phyloP scores from a whole-genome alignment of 2,888 invertebrate species.

The Tribolium freemani region DNA sequence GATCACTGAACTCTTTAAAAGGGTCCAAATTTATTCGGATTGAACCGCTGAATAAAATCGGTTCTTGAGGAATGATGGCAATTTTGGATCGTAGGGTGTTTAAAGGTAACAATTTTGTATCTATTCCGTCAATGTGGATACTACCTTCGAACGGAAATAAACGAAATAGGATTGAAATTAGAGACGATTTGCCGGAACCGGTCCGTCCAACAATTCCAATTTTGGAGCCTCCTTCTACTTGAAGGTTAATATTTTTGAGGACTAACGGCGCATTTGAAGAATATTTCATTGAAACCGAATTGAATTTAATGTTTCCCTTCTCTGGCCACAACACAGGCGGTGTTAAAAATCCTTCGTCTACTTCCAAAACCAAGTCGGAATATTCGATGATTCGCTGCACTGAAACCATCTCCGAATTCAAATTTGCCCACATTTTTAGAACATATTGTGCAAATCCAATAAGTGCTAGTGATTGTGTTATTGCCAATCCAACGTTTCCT shows the following conservation, averaged over 20 bases:
- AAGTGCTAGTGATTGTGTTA: no score
- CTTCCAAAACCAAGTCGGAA: no score
- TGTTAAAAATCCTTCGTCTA: constrained; percentile 70
- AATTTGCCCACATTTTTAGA: no score
- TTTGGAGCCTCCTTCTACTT: constrained; percentile 76
- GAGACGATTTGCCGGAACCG: constrained; percentile 87
- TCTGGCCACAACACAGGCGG: constrained; percentile 3
- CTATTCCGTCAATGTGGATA: constrained; percentile 81
- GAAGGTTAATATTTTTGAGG: constrained; percentile 76
- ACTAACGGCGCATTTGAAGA: constrained; percentile 77
- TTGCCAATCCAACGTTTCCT: no score
- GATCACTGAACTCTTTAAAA: constrained; percentile 81
- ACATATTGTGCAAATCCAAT: no score
- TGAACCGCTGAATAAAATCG: constrained; percentile 84
- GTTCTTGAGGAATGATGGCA: constrained; percentile 85
- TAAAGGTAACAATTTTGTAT: constrained; percentile 76
- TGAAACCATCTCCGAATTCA: no score
- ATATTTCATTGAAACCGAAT: constrained; percentile 78
- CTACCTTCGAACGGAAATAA: constrained; percentile 81
- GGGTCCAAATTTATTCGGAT: constrained; percentile 89
- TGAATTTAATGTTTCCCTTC: constrained; percentile 68
- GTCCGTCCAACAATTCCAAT: constrained; percentile 88
- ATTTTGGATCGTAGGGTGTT: constrained; percentile 79
- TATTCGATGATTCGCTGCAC: no score
- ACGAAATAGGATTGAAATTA: constrained; percentile 86